A percentile compares a stretch with the other conserved stretches of the same genome.
phyloP scores from a whole-genome alignment of 1,140 invertebrate species.

The Drosophila sp. region DNA sequence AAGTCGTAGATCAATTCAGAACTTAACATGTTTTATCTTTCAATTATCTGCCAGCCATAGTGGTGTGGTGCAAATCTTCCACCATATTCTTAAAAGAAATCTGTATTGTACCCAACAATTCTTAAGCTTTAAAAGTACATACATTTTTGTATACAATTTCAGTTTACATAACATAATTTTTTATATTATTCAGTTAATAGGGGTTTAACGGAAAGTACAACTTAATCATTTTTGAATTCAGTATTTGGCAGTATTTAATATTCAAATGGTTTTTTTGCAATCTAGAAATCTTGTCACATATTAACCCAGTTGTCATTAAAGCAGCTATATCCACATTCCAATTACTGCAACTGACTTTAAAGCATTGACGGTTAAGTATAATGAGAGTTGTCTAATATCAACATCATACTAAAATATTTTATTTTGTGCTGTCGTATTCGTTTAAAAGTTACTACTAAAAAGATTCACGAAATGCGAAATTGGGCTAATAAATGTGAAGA shows the following conservation, averaged over 20 bases:
- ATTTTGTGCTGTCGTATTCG: too few relatives aligned
- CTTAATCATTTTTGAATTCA: neutral
- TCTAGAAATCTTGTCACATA: neutral
- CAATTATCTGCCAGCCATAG: neutral
- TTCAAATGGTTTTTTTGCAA: neutral
- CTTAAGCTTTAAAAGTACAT: conserved; percentile 18
- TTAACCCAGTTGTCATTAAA: neutral
- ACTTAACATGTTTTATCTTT: neutral
- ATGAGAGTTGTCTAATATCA: too few relatives aligned
- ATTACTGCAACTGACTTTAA: too few relatives aligned
- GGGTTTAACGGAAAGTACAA: neutral
- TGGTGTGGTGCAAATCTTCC: neutral
- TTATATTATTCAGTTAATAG: neutral
- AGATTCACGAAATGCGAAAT: too few relatives aligned
- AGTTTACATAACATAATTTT: conserved; percentile 3
- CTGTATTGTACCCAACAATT: conserved; percentile 11
- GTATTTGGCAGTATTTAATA: neutral
- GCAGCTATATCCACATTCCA: neutral
- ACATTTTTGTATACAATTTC: conserved; percentile 11
- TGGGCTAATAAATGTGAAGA: too few relatives aligned
- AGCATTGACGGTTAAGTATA: too few relatives aligned
- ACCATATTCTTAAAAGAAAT: neutral
- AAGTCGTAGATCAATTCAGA: neutral
- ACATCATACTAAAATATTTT: too few relatives aligned
- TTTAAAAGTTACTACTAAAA: too few relatives aligned